A percentile compares a stretch with the other conserved stretches of the same genome.
Conservation (phyloP, 2,888 invertebrate species). For the Philonicus albiceps region DNA sequence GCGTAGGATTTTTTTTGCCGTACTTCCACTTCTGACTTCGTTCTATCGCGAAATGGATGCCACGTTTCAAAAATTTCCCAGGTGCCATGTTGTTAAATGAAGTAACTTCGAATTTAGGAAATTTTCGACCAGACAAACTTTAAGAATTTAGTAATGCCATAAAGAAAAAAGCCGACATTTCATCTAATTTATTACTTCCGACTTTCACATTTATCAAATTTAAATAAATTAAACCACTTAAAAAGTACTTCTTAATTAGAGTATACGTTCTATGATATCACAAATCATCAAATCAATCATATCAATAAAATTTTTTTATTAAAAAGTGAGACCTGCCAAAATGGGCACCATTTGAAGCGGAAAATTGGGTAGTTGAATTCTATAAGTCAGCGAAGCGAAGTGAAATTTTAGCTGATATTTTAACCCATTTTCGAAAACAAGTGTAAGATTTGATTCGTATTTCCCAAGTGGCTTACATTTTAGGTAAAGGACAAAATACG, state of each 20-base stretch:
- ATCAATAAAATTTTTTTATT: no score
- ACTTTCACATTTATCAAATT: no score
- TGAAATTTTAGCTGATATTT: not conserved
- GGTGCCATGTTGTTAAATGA: conserved; percentile 32
- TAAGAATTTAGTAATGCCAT: not conserved
- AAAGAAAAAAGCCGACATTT: not conserved
- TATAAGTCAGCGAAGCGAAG: no score
- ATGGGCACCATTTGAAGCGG: no score
- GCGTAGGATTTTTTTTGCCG: conserved; percentile 31
- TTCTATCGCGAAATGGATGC: conserved; percentile 42
- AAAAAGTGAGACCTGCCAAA: no score
- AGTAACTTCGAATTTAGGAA: not conserved
- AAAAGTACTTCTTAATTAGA: no score
- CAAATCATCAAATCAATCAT: no score
- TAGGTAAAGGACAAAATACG: not conserved
- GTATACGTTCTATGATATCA: no score
- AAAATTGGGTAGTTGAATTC: no score
- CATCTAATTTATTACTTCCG: no score
- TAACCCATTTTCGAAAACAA: not conserved
- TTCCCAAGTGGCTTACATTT: not conserved
- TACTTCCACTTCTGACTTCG: conserved; percentile 30
- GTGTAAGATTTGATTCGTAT: not conserved
- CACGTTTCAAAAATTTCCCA: conserved; percentile 46
- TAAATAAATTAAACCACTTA: no score
- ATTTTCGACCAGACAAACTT: not conserved